A percentile compares a stretch with the other conserved stretches of the same genome.
Conservation (phyloP, 1,140 invertebrate genomes). For the Cherax quadricarinatus region DNA sequence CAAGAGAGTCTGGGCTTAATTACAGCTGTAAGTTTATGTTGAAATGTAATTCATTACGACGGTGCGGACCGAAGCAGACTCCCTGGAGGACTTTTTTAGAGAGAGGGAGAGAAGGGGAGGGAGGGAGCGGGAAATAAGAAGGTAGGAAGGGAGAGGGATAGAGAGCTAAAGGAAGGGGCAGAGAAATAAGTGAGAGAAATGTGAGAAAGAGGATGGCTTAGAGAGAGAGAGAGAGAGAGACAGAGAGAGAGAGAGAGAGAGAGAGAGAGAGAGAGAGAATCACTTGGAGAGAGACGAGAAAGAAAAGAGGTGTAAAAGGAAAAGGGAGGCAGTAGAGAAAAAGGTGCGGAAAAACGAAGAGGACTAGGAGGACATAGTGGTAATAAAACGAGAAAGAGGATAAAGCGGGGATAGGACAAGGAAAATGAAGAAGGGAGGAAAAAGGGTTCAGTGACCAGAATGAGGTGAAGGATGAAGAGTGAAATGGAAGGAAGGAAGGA, state of each 20-base stretch:
- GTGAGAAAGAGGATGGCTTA: neutral
- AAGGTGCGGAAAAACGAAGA: too few species aligned
- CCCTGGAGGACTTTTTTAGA: neutral
- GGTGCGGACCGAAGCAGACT: neutral
- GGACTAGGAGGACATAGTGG: too few species aligned
- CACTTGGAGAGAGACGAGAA: neutral
- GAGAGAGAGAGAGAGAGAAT: neutral
- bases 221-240: neutral
- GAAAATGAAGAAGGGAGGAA: neutral
- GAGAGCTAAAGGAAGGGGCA: neutral
- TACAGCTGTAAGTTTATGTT: constrained; percentile 20
- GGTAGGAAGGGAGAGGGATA: neutral
- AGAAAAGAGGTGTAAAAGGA: neutral
- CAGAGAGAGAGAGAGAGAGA: neutral
- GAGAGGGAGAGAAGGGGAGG: neutral
- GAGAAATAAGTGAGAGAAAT: neutral
- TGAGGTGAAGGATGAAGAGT: too few species aligned
- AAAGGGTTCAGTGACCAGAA: too few species aligned
- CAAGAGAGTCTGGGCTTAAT: constrained; percentile 16
- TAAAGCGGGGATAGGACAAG: neutral
- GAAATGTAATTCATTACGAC: constrained; percentile 22
- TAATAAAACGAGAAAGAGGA: neutral
- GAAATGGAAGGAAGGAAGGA: too few species aligned
- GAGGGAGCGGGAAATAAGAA: neutral
- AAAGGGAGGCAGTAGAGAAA: too few species aligned